Conservation (phyloP, 2,888 invertebrate species). For the Azorinus chamasolen region DNA sequence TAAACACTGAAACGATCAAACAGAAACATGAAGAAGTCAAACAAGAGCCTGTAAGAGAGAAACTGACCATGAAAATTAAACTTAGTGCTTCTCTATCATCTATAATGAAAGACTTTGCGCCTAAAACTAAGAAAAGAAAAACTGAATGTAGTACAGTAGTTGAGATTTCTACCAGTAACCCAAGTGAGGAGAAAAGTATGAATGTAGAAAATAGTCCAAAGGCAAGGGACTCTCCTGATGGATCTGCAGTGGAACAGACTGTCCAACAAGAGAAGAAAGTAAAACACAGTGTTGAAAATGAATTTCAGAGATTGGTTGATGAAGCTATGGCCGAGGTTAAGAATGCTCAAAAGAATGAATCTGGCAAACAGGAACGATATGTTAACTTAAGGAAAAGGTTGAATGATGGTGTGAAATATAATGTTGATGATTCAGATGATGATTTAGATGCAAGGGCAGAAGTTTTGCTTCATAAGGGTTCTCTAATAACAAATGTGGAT, state of each 20-base stretch:
- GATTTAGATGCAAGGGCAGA: slow-evolving; percentile 22
- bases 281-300: slow-evolving; percentile 61
- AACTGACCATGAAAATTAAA: slow-evolving; percentile 9
- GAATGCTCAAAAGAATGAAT: slow-evolving; percentile 40
- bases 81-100: neutral
- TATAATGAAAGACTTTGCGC: no score
- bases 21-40: neutral
- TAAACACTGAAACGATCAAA: no score
- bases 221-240: no score
- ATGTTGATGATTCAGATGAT: slow-evolving; percentile 59
- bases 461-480: neutral
- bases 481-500: slow-evolving; percentile 7
- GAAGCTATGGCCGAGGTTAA: slow-evolving; percentile 56
- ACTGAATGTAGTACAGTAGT: no score
- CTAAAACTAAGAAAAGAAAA: no score
- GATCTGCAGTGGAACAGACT: neutral
- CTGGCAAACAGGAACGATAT: slow-evolving; percentile 39
- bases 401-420: slow-evolving; percentile 50
- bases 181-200: no score
- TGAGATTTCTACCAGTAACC: no score
- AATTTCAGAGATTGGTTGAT: slow-evolving; percentile 59
- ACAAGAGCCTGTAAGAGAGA: slow-evolving; percentile 11
- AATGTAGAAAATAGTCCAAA: no score
- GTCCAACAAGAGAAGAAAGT: slow-evolving; percentile 22
- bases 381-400: slow-evolving; percentile 44